Conservation (phyloP, 2,797 vertebrate species). For the Lophotriccus pileatus region DNA sequence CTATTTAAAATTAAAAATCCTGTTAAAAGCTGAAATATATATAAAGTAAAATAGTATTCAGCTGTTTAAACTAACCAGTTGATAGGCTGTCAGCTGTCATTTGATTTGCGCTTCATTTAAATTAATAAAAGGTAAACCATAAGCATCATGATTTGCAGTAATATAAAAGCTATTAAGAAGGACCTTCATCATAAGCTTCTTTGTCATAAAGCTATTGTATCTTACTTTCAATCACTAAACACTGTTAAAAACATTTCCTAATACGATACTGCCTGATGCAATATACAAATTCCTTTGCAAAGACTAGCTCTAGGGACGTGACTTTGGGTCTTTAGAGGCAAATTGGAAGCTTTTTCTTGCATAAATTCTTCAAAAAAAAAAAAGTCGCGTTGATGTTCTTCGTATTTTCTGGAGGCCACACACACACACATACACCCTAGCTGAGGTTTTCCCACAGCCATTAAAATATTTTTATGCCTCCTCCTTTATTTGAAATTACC, state of each 20-base stretch:
- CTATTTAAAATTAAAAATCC: slow-evolving; percentile 51
- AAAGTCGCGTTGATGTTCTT: neutral
- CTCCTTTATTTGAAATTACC: neutral
- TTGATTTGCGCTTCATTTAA: slow-evolving; percentile 64
- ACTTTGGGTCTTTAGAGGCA: neutral
- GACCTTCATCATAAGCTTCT: slow-evolving; percentile 62
- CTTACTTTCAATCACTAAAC: slow-evolving; percentile 68
- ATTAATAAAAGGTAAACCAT: slow-evolving; percentile 66
- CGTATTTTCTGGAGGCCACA: neutral
- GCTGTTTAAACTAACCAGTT: slow-evolving; percentile 61
- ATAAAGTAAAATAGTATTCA: slow-evolving; percentile 47
- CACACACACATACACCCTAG: no score
- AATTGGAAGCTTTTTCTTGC: neutral
- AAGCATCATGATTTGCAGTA: slow-evolving; percentile 59
- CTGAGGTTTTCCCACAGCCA: neutral
- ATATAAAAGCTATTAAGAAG: slow-evolving; percentile 63
- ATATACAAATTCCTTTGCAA: slow-evolving; percentile 40
- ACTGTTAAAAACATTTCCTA: slow-evolving; percentile 61
- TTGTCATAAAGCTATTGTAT: slow-evolving; percentile 60
- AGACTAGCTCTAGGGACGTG: neutral
- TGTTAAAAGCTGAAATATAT: slow-evolving; percentile 55
- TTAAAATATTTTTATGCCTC: neutral
- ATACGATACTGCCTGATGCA: neutral
- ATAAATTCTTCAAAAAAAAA: neutral
- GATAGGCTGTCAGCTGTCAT: slow-evolving; percentile 61